Base-by-base conservation (phyloP, 2,797 vertebrate genomes). In the Trachurus trachurus region DNA sequence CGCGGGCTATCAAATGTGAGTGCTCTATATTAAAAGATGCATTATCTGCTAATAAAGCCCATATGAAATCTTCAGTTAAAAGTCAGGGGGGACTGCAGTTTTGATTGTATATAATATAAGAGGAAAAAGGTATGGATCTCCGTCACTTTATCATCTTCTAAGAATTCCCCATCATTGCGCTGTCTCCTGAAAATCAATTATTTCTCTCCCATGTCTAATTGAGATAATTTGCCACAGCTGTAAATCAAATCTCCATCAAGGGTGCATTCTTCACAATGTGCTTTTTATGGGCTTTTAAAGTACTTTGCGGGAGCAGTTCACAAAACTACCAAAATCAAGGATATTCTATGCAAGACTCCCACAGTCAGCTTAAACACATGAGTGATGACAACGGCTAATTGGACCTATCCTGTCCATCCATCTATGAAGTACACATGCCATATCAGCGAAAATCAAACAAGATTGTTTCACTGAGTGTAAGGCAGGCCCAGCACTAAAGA, bases 321-420 rank as follows among this genome's bases (percentile, higher is more conserved):
- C 68, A 82, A 86, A 89, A 87, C 75, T 71, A 85, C 67, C 77
- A 86, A 90, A 93, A 91, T 90, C 76, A 86, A 89, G 83, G 61
- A 80, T 79, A 76, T 88, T 89, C 76, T 71, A 53, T 22, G 76
- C 81, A 68, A 84, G 82, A 78, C 75, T 85, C 83, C 74, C 66
- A 75, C 89, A 85, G 90, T 90, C 88, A 90, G 85, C 90, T 91
- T 90, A 81, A 91, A 88, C 82, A 81, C 86, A 88, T 70, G 84
- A 86, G 87, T 82, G 78, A 88, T 87, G 90, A 89, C 90, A 81
- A 86, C 64, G 74, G 88, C 91, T 90, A 91, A 92, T 90, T 92
- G 88, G 87, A 88, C 88, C 83, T 80, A 86, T 88, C 86, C 83
- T 75, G 74, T 88, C 81, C 82, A 87, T 86, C 86, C 88, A 83